Base-by-base conservation (phyloP, 2,113 vertebrate species). In the Microcebus tavaratra region DNA sequence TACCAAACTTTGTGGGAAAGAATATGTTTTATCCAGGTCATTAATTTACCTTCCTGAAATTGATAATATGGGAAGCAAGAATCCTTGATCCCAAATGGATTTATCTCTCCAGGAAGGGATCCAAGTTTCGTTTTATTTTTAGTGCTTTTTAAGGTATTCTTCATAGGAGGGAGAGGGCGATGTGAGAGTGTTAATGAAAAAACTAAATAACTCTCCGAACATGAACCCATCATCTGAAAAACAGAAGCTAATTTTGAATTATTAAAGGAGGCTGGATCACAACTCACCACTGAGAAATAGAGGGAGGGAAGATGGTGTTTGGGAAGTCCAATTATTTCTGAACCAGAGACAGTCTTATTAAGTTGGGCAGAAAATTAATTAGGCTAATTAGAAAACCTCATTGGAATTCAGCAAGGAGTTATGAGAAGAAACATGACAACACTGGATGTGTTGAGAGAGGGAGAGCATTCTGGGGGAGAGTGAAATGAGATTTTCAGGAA, bases 321-420 rank as follows among this genome's bases (percentile, higher is more conserved):
- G 98, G 98, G 94, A 98, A 98, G 98, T 97, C 98, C 97, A 98
- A 99, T 99, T 99, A 99, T 99, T 99, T 98, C 98, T 99, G 96
- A 98, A 96, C 97, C 95, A 98, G 97, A 98, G 98, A 99, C 99
- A 99, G 98, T 96, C 98, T 99, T 99, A 99, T 99, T 99, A 99
- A 98, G 98, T 99, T 98, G 98, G 98, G 98, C 98, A 98, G 98
- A 98, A 99, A 99, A 99, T 99, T 99, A 99, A 99, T 99, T 99
- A 98, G 98, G 98, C 98, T 98, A 98, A 99, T 99, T 99, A 99
- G 98, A 98, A 98, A 99, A 98, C 95, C 98, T 98, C 98, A 95
- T 98, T 99, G 98, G 98, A 98, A 96, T 98, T 98, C 96, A 98
- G 97, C 92, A 96, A 98, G 98, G 98, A 98, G 98, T 98, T 98